Evolutionary conservation across 2,797 vertebrate species (phyloP), one percentile per base, ranked within the genome.

Genomic region (Allobates femoralis): DNA sequence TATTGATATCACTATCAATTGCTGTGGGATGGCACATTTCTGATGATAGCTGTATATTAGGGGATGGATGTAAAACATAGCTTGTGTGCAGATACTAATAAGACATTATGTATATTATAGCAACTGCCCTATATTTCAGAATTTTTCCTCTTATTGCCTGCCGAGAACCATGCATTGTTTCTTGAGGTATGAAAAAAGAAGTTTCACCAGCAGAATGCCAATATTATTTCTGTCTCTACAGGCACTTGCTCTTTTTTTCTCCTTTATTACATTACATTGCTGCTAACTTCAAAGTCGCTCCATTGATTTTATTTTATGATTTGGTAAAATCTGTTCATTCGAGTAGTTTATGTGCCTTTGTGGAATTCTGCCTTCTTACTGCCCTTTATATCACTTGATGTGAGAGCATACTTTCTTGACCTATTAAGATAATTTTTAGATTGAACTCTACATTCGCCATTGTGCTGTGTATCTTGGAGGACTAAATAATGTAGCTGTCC

Each of bases 261-360:
- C 56, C 11, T 26, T 87, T 84, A 87, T 87, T 87, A 84, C 81
- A 87, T 87, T 80, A 80, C 55, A 80, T 34, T n/a, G 28, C 86
- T 87, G 62, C 86, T 84, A 80, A 87, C 86, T 87, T 87, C 82
- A 84, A 75, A 83, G 86, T 71, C 46, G 41, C 46, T 73, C 81
- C 86, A 87, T 87, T 87, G 86, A 84, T 84, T 87, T 87, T 84
- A 75, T 87, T 87, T 87, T 87, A 87, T 84, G 81, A 80, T 87
- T 87, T 73, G 67, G 86, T 75, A 66, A 87, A 84, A 84, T 75
- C 77, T 87, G 81, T 79, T 87, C 76, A 84, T 84, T 84, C 46
- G 6, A 84, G 81, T 80, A 73, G 81, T 87, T 87, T 87, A 84
- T 87, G 67, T 75, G 76, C 58, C 86, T 75, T 74, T 80, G 67